Evolutionary conservation across 2,888 invertebrate genomes (phyloP).

Genomic region (Drepanosiphum platanoidis): DNA sequence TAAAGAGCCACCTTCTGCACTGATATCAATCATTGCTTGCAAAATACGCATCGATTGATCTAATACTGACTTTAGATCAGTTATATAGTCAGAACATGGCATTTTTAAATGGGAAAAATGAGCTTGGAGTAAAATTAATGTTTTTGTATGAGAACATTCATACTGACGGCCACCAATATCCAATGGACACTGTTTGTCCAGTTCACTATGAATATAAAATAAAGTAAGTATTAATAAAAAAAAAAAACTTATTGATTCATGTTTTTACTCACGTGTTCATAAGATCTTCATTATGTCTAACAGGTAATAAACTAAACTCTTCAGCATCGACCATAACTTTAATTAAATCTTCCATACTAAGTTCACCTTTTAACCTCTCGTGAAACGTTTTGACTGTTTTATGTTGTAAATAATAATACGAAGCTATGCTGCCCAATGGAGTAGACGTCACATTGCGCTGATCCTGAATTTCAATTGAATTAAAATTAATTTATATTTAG

Average conservation of each 20-base stretch:
- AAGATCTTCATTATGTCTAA: constrained; percentile 96
- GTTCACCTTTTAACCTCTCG: constrained; percentile 73
- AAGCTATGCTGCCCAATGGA: constrained; percentile 91
- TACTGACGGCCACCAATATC: constrained; percentile 78
- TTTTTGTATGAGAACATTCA: constrained; percentile 94
- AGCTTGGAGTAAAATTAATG: constrained; percentile 91
- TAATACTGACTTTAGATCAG: constrained; percentile 95
- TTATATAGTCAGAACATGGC: constrained; percentile 92
- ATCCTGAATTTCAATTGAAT: constrained; percentile 69
- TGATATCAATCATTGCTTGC: constrained; percentile 95
- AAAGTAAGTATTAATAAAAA: background rate
- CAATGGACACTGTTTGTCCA: constrained; percentile 80
- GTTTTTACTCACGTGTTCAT: constrained; percentile 79
- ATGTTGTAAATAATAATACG: constrained; percentile 96
- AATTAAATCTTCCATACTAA: constrained; percentile 79
- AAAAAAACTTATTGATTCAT: constrained; percentile 20
- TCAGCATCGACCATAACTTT: constrained; percentile 83
- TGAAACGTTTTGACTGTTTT: constrained; percentile 88
- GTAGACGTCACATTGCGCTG: constrained; percentile 73
- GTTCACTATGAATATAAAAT: constrained; percentile 73
- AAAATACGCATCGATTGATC: constrained; percentile 95
- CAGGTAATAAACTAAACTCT: constrained; percentile 93
- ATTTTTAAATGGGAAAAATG: constrained; percentile 86
- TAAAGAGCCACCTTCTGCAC: constrained; percentile 91
- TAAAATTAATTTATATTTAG: background rate